These are phyloP conservation scores for Leptopilina drosophilae DNA, from an alignment of 2,888 invertebrate genomes.

Conservation along the genomic window DNA sequence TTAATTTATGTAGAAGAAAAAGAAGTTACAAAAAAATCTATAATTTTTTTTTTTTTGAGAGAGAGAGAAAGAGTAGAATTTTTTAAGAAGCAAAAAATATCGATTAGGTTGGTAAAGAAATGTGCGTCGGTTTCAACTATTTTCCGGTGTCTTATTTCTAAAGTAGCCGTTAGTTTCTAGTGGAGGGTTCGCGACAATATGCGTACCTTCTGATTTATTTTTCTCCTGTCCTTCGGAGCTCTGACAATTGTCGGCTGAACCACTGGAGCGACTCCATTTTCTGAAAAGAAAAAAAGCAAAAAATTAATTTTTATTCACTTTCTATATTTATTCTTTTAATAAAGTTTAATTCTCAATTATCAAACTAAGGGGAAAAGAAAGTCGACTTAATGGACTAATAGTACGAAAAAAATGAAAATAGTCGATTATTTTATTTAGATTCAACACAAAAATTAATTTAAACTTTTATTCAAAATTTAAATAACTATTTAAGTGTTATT, in stretches of 20 bases:
- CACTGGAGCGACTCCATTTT: slow-evolving; percentile 68
- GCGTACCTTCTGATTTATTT: slow-evolving; percentile 78
- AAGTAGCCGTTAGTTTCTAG: background rate
- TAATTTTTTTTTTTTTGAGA: too few species aligned
- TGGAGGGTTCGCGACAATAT: background rate
- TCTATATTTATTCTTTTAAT: background rate
- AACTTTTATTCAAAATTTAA: too few species aligned
- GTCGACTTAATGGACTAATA: too few species aligned
- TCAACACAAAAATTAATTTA: too few species aligned
- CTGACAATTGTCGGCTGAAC: slow-evolving; percentile 76
- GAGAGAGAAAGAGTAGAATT: too few species aligned
- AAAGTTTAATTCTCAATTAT: too few species aligned
- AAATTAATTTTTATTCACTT: slow-evolving; percentile 6
- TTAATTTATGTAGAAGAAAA: too few species aligned
- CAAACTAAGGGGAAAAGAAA: too few species aligned
- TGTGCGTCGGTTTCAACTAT: background rate
- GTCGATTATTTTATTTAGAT: too few species aligned
- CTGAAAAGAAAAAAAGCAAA: slow-evolving; percentile 64
- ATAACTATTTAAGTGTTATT: too few species aligned
- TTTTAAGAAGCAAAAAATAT: background rate
- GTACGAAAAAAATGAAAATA: too few species aligned
- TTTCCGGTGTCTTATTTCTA: slow-evolving; percentile 42
- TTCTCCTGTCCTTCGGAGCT: slow-evolving; percentile 78
- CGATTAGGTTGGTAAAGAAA: background rate
- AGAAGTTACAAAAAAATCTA: too few species aligned